These are phyloP conservation scores for Vidua chalybeata DNA, from an alignment of 2,113 vertebrate genomes.

Conservation along the genomic window DNA sequence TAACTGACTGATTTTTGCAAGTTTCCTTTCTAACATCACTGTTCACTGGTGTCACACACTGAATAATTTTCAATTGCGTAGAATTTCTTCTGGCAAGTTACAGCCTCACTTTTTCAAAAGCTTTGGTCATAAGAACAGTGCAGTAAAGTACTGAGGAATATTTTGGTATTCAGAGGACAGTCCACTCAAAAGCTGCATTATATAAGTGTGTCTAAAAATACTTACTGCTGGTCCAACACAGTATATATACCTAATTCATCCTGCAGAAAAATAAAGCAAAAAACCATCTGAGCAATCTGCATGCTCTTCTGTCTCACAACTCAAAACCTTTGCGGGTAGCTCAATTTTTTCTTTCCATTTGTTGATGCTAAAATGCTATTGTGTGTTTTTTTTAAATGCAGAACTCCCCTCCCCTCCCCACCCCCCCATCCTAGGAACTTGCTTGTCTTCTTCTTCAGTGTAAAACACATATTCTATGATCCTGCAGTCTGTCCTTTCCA, in stretches of 20 bases:
- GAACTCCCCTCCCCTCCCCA: neutral
- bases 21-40: neutral
- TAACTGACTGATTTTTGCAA: neutral
- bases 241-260: neutral
- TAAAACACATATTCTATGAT: neutral
- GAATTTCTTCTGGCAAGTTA: neutral
- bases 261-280: neutral
- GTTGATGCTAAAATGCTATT: neutral
- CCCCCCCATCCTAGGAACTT: neutral
- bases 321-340: neutral
- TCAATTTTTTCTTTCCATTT: neutral
- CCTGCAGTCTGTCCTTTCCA: neutral
- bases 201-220: constrained; percentile 15
- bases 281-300: neutral
- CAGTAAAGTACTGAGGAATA: neutral
- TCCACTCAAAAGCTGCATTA: neutral
- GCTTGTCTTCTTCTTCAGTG: neutral
- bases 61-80: neutral
- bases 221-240: neutral
- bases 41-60: neutral
- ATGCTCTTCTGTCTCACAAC: neutral
- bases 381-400: neutral
- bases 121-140: neutral
- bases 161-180: neutral
- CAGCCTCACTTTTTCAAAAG: neutral